A percentile compares a stretch with the other conserved stretches of the same genome.
Evolutionary conservation across 2,113 vertebrate species (phyloP).

Genomic region (Silurus glanis): DNA sequence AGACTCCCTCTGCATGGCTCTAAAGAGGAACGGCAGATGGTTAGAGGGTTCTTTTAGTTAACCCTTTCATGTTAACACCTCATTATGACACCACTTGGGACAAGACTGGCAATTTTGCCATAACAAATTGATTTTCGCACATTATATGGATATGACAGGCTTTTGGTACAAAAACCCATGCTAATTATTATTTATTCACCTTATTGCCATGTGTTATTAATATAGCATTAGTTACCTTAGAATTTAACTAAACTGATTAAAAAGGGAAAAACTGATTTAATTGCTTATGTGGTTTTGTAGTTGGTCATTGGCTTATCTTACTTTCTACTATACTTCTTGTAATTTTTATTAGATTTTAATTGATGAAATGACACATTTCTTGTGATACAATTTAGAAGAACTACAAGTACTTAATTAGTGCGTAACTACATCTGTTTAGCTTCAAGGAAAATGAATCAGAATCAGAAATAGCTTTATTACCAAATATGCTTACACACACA

Average conservation of each 20-base stretch:
- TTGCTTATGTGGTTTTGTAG: no score
- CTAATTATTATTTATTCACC: conserved; percentile 2
- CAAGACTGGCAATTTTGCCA: background rate
- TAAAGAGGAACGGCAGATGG: conserved; percentile 33
- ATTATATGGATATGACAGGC: background rate
- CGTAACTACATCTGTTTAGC: background rate
- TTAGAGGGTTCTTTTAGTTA: conserved; percentile 26
- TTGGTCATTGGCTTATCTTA: no score
- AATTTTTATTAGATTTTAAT: conserved; percentile 14
- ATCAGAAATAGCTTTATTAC: no score
- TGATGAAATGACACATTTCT: background rate
- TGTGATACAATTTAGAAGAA: background rate
- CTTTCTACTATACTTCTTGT: background rate
- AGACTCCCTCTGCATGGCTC: conserved; percentile 25
- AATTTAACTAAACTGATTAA: background rate
- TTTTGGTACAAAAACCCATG: background rate
- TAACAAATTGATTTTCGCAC: conserved; percentile 20
- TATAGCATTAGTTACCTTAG: background rate
- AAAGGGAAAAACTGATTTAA: no score
- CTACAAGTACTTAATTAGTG: background rate
- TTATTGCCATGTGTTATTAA: conserved; percentile 18
- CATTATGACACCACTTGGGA: conserved; percentile 8
- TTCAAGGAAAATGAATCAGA: background rate
- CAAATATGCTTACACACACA: no score
- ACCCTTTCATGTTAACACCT: conserved; percentile 17